phyloP scores from a whole-genome alignment of 2,797 vertebrate genomes.

The Cryptoprocta ferox region DNA sequence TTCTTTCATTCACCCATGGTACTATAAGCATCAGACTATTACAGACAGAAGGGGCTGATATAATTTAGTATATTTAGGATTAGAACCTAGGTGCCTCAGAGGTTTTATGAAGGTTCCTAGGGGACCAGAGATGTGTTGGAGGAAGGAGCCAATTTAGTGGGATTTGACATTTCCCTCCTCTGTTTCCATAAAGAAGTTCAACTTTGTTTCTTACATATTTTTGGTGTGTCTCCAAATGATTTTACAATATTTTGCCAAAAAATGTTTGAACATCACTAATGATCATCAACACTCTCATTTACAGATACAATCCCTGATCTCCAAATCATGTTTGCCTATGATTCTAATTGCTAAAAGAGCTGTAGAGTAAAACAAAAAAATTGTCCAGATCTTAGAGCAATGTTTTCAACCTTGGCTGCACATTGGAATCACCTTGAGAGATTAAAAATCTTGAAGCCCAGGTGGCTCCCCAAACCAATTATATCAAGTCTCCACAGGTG shows the following conservation, averaged over 20 bases:
- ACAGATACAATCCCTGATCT: neutral
- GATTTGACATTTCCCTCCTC: neutral
- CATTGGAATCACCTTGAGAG: conserved; percentile 54
- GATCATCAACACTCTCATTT: neutral
- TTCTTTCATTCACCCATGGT: neutral
- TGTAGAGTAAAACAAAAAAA: neutral
- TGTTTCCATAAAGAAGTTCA: neutral
- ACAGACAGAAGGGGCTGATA: neutral
- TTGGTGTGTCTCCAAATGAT: neutral
- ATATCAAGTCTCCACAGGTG: conserved; percentile 54
- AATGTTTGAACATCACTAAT: neutral
- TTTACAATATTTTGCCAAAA: neutral
- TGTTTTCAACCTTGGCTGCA: neutral
- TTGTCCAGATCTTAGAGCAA: neutral
- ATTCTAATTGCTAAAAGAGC: neutral
- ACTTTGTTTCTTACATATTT: neutral
- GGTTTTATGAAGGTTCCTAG: neutral
- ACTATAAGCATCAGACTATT: neutral
- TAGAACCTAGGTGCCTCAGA: neutral
- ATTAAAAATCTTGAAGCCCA: neutral
- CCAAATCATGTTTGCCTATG: neutral
- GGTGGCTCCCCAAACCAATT: conserved; percentile 61
- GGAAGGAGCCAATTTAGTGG: neutral
- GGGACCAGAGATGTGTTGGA: neutral
- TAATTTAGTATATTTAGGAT: neutral